A percentile compares a stretch with the other conserved stretches of the same genome.
These are phyloP conservation scores for Xestia c-nigrum DNA, from an alignment of 2,888 invertebrate species.

Conservation along the genomic window DNA sequence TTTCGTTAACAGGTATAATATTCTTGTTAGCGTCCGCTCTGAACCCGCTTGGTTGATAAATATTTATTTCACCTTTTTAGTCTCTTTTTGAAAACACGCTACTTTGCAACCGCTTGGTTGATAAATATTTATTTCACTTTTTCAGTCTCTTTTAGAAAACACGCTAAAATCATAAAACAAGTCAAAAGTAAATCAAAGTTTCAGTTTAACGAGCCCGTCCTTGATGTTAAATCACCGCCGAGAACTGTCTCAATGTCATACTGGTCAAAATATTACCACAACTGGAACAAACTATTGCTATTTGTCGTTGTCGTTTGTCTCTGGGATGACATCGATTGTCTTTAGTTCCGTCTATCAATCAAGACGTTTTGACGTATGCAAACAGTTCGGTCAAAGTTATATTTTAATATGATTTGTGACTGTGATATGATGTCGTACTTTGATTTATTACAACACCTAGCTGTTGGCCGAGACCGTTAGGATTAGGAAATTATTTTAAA, in stretches of 20 bases:
- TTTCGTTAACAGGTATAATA: too few species aligned
- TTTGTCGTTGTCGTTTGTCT: slow-evolving; percentile 14
- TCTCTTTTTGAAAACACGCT: too few species aligned
- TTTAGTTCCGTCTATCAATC: slow-evolving; percentile 29
- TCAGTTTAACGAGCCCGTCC: slow-evolving; percentile 9
- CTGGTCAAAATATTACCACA: slow-evolving; percentile 16
- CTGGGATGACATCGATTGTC: slow-evolving; percentile 22
- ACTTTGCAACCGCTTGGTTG: too few species aligned
- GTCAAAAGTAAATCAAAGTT: not conserved
- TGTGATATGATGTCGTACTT: not conserved
- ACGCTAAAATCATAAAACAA: not conserved
- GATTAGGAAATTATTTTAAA: too few species aligned
- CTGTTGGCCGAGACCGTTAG: too few species aligned
- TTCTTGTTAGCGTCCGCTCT: too few species aligned
- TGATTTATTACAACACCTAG: not conserved
- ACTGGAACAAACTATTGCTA: slow-evolving; percentile 17
- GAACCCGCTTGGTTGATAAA: too few species aligned
- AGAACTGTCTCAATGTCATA: slow-evolving; percentile 9
- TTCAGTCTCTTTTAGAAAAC: too few species aligned
- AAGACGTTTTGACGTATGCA: slow-evolving; percentile 24
- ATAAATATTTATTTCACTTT: too few species aligned
- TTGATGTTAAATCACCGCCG: slow-evolving; percentile 19
- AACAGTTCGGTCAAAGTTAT: slow-evolving; percentile 15
- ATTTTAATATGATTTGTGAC: not conserved
- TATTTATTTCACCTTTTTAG: too few species aligned